Evolutionary conservation across 2,888 invertebrate species (phyloP), one percentile per base, ranked within the genome.

Genomic region (Eupithecia tripunctaria): DNA sequence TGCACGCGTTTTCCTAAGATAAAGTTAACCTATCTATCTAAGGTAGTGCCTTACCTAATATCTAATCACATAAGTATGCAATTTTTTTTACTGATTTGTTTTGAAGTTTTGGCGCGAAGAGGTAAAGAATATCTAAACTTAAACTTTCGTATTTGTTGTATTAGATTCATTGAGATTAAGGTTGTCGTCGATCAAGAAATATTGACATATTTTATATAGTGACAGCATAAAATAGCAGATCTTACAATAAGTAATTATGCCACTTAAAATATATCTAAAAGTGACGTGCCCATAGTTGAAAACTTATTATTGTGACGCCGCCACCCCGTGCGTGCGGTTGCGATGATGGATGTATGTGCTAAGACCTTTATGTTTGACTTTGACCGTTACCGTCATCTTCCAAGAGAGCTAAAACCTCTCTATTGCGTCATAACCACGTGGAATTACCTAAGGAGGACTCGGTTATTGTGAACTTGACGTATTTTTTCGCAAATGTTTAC

Each of bases 341-440:
- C 18, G 18, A 14, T 43, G 21, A 1, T 47, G 8, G 15, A 47
- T 8, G n/a, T 51, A 51, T 51, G 47, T 21, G 47, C 47, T 21
- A 10, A 21, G 47, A 21, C 47, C n/a, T 43, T 43, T 43, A 51
- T 51, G 47, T 51, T 51, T 51, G 47, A 51, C 47, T 21, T 56
- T 56, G 56, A 56, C 56, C 21, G 21, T 51, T 1, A 10, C 1
- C 21, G 21, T 56, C 25, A 5, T 25, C 25, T 56, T 56, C 56
- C 14, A 56, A 56, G 21, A 10, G 25, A 56, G 21, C 56, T 51
- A 7, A 43, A n/a, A 47, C 51, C 21, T 25, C 51, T 21, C 25
- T 25, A 56, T 56, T 56, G 12, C 25, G 56, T 56, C 56, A 56
- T 56, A 56, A 12, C 56, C 56, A 56, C 56, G 56, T 56, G 56